These are phyloP conservation scores for Steinernema feltiae DNA, from an alignment of 1,140 invertebrate genomes.

Conservation along the genomic window DNA sequence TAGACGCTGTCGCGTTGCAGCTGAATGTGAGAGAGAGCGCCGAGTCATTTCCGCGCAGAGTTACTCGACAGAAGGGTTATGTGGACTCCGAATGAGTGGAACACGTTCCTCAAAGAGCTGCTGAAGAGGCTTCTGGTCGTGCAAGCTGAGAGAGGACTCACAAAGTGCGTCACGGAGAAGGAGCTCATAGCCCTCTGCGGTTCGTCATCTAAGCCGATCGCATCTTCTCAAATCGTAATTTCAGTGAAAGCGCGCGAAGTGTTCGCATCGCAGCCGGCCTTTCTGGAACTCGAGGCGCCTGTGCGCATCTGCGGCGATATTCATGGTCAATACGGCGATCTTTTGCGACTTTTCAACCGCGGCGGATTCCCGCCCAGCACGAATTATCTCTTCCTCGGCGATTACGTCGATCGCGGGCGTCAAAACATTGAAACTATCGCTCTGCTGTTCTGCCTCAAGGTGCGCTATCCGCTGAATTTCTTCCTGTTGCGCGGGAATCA, in stretches of 20 bases:
- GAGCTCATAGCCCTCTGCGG: neutral
- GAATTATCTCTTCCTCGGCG: conserved; percentile 12
- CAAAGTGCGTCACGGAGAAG: neutral
- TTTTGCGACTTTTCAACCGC: conserved; percentile 60
- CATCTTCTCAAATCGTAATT: neutral
- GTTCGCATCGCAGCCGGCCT: neutral
- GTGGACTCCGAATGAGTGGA: neutral
- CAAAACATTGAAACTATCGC: neutral
- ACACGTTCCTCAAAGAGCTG: neutral
- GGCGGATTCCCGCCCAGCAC: neutral
- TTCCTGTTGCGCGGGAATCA: neutral
- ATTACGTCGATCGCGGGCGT: neutral
- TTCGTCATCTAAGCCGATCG: neutral
- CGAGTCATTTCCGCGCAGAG: too few species aligned
- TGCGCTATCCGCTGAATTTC: neutral
- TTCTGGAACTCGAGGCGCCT: conserved; percentile 21
- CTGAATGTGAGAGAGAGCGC: too few species aligned
- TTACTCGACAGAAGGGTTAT: neutral
- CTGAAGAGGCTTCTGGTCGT: neutral
- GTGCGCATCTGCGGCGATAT: conserved; percentile 57
- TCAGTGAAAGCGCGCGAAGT: neutral
- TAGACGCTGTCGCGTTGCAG: too few species aligned
- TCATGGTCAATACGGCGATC: conserved; percentile 61
- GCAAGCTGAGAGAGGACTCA: neutral
- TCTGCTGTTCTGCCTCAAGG: neutral